Evolutionary conservation across 1,140 invertebrate genomes (phyloP).

Genomic region (Drosophila bifasciata): DNA sequence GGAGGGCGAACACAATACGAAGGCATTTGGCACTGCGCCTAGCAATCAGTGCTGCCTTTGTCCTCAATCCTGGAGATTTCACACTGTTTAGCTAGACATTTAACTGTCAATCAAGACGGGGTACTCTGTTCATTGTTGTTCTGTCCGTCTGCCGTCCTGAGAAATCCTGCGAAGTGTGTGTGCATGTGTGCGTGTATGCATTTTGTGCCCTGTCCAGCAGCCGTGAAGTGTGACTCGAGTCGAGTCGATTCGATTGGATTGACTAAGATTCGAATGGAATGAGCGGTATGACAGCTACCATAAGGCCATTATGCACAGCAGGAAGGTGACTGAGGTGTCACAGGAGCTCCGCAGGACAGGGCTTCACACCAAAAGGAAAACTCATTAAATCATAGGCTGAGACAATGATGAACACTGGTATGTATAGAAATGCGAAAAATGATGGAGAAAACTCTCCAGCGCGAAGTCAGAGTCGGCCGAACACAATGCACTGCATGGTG

Average conservation of each 20-base stretch:
- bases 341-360: constrained; percentile 71
- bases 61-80: constrained; percentile 61
- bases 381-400: constrained; percentile 72
- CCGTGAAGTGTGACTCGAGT: constrained; percentile 59
- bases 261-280: constrained; percentile 30
- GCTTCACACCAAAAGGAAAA: constrained; percentile 71
- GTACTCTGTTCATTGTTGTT: constrained; percentile 56
- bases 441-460: constrained; percentile 53
- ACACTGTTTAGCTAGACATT: constrained; percentile 81
- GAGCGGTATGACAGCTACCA: constrained; percentile 66
- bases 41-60: constrained; percentile 75
- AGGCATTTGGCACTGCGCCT: constrained; percentile 69
- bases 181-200: constrained; percentile 9
- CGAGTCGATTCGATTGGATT: constrained; percentile 26
- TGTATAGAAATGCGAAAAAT: constrained; percentile 56
- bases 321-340: constrained; percentile 22
- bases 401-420: constrained; percentile 45
- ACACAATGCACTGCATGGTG: constrained; percentile 62
- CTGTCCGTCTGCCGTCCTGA: constrained; percentile 33
- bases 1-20: constrained; percentile 68
- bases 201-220: constrained; percentile 15
- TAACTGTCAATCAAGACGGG: constrained; percentile 71
- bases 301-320: constrained; percentile 64
- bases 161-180: too few relatives aligned
- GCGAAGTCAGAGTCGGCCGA: constrained; percentile 32